Base-by-base conservation (phyloP, 2,113 vertebrate species). In the Procavia capensis region DNA sequence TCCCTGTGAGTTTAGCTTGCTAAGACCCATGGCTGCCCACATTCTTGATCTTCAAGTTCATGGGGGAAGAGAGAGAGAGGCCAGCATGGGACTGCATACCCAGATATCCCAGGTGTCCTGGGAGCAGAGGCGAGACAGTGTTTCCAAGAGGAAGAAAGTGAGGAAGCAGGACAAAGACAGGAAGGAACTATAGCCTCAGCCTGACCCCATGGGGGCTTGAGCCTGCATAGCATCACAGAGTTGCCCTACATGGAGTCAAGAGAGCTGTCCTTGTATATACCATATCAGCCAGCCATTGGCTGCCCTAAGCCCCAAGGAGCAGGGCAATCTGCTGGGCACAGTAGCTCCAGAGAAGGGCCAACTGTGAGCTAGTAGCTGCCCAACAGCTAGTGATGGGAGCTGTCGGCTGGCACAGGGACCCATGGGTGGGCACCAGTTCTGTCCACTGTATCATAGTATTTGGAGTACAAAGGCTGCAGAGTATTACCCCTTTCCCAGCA, bases 401-500 rank as follows among this genome's bases (percentile, higher is more conserved):
- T 10, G 16, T 45, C 34, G 45, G 74, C 76, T 36, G 3, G 9
- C 5, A 4, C 31, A 20, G 10, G 34, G 76, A 4, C 17, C 36
- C 72, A 11, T 1, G 31, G 70, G 0, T 0, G 11, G 45, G 36
- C 36, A 25, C 76, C 22, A 2, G 1, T 39, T 19, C 2, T 27
- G 34, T 76, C 90, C 34, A 11, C 1, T 14, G n/a, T 70, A 0
- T 29, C 41, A 0, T 22, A 14, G 4, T 31, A 34, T 87, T 27
- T 84, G 59, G 22, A 6, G 6, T 34, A 36, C 78, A 39, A 24
- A 91, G 43, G 14, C 54, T 70, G 24, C 36, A 6, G 41, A 68
- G 91, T 81, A 64, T 39, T 41, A n/a, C 27, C 63, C 47, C 88
- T 75, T 85, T 94, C 57, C 81, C 59, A 90, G 70, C 91, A 81